Percentiles rank a stretch among this genome's conserved stretches.
Evolutionary conservation across 2,113 vertebrate genomes (phyloP).

Genomic region (Todiramphus chloris): DNA sequence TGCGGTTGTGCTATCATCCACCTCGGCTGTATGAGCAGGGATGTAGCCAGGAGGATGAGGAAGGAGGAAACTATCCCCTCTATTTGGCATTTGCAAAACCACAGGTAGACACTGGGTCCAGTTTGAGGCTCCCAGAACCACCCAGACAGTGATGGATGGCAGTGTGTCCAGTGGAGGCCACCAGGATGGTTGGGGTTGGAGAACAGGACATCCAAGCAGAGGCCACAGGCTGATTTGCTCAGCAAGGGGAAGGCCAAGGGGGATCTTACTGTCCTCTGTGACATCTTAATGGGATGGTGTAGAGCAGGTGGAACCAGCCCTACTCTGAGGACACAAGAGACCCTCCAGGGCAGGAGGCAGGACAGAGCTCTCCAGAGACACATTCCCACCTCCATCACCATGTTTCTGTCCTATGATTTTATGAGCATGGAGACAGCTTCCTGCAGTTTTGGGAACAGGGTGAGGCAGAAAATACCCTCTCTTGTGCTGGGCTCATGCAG

Average conservation of each 20-base stretch:
- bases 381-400: not conserved
- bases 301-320: not conserved
- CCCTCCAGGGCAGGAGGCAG: not conserved
- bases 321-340: not conserved
- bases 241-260: not conserved
- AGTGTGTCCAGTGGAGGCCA: not conserved
- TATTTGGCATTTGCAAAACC: not conserved
- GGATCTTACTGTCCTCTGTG: not conserved
- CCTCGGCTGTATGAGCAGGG: not conserved
- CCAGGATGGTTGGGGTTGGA: not conserved
- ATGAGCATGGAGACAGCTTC: not conserved
- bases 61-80: not conserved
- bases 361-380: not conserved
- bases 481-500: not conserved
- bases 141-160: not conserved
- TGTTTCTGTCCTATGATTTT: not conserved
- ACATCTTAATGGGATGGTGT: not conserved
- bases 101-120: not conserved
- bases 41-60: not conserved
- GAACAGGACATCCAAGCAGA: not conserved
- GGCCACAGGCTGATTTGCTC: not conserved
- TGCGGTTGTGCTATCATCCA: not conserved
- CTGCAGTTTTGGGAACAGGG: not conserved
- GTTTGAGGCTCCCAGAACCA: not conserved
- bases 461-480: not conserved